Conservation (phyloP, 2,888 invertebrate genomes). For the Leistus spinibarbis region DNA sequence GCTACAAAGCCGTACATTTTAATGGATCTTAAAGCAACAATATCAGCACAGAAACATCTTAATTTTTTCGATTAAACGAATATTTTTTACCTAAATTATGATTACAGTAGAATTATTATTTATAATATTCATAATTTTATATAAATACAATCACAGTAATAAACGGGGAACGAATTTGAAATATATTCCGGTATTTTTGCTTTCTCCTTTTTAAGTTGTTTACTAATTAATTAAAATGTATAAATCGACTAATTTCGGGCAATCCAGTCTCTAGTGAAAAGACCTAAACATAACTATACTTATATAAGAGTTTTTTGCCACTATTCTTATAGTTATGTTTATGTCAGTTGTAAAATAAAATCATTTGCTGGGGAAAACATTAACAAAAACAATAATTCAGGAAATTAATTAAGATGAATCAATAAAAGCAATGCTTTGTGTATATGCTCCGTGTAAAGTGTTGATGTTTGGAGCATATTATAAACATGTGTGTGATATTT, state of each 20-base stretch:
- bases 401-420: constrained; percentile 22
- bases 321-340: no score
- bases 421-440: constrained; percentile 29
- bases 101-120: constrained; percentile 48
- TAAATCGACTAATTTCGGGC: constrained; percentile 8
- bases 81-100: constrained; percentile 45
- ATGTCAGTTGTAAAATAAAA: no score
- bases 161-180: constrained; percentile 53
- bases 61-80: constrained; percentile 9
- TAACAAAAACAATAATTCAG: background rate
- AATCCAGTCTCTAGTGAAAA: constrained; percentile 30
- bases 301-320: no score
- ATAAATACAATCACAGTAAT: constrained; percentile 57
- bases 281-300: background rate
- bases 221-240: no score
- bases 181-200: constrained; percentile 34
- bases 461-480: background rate
- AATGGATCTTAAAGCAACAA: constrained; percentile 20
- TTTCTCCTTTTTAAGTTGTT: constrained; percentile 13
- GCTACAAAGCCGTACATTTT: constrained; percentile 19
- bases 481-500: background rate
- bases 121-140: constrained; percentile 51
- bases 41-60: constrained; percentile 28
- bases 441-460: background rate
- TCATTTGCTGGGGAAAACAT: no score